Evolutionary conservation across 2,888 invertebrate species (phyloP).

Genomic region (Schizaphis graminum): DNA sequence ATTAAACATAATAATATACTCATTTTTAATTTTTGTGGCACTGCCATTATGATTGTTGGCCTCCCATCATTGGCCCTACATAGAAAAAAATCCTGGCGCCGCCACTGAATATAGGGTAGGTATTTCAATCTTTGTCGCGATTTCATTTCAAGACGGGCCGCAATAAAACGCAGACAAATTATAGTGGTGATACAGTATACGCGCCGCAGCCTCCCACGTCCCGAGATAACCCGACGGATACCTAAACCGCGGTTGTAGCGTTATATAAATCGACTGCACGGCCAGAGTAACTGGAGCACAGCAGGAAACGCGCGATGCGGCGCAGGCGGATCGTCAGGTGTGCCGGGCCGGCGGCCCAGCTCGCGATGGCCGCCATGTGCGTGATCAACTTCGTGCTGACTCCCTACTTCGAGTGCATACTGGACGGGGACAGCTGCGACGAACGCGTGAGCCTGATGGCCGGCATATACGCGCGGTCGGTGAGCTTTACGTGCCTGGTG

Average conservation of each 20-base stretch:
- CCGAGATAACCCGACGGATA: background rate
- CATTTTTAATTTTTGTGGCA: too few relatives aligned
- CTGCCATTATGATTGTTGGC: too few relatives aligned
- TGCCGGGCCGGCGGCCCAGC: background rate
- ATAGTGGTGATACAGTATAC: background rate
- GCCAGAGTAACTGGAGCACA: background rate
- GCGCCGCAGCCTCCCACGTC: fast-evolving
- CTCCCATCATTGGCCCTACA: too few relatives aligned
- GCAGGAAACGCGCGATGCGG: background rate
- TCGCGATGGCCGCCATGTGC: background rate
- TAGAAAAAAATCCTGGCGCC: too few relatives aligned
- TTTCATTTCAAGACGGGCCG: fast-evolving
- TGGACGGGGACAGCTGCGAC: background rate
- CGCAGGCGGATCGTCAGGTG: background rate
- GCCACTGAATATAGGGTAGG: background rate
- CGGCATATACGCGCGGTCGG: background rate
- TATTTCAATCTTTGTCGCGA: background rate
- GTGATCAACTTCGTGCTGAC: conserved; percentile 22
- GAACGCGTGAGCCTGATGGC: background rate
- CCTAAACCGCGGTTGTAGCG: too few relatives aligned
- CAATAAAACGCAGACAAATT: background rate
- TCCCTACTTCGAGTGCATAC: conserved; percentile 16
- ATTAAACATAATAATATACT: too few relatives aligned
- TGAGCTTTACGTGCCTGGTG: conserved; percentile 21
- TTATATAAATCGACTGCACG: too few relatives aligned